Conservation (phyloP, 2,888 invertebrate genomes). For the Lochmaea crataegi region DNA sequence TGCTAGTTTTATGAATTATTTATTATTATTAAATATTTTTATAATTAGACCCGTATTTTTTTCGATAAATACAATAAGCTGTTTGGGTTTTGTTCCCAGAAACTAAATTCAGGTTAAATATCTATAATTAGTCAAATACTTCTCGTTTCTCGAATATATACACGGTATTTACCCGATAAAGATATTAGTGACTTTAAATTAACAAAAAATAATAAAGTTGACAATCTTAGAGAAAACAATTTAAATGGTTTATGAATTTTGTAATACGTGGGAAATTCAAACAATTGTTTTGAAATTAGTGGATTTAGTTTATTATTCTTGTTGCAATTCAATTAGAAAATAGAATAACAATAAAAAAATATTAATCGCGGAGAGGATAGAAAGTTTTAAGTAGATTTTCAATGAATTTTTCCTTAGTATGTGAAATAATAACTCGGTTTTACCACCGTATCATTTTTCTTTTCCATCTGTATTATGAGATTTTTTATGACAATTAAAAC, state of each 20-base stretch:
- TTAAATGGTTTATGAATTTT: conserved; percentile 36
- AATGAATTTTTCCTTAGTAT: no score
- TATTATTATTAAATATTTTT: conserved; percentile 42
- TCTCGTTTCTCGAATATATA: not conserved
- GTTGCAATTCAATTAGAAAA: conserved; percentile 31
- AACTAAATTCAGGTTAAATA: conserved; percentile 30
- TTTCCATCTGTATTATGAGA: not conserved
- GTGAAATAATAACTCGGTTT: no score
- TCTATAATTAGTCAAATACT: conserved; percentile 30
- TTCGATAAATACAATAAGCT: conserved; percentile 38
- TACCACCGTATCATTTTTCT: not conserved
- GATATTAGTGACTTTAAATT: not conserved
- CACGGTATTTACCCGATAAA: no score
- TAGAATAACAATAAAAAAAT: not conserved
- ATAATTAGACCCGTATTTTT: conserved; percentile 36
- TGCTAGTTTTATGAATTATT: conserved; percentile 42
- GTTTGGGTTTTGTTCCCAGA: conserved; percentile 37
- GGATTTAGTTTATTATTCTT: conserved; percentile 49
- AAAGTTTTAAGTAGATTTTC: not conserved
- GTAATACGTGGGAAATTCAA: conserved; percentile 49
- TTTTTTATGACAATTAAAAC: not conserved
- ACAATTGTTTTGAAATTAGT: conserved; percentile 51
- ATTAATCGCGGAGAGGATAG: not conserved
- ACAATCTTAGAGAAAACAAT: not conserved
- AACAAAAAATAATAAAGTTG: no score